These are phyloP conservation scores for Ctenosaura bakeri DNA, from an alignment of 2,797 vertebrate species.

Conservation along the genomic window DNA sequence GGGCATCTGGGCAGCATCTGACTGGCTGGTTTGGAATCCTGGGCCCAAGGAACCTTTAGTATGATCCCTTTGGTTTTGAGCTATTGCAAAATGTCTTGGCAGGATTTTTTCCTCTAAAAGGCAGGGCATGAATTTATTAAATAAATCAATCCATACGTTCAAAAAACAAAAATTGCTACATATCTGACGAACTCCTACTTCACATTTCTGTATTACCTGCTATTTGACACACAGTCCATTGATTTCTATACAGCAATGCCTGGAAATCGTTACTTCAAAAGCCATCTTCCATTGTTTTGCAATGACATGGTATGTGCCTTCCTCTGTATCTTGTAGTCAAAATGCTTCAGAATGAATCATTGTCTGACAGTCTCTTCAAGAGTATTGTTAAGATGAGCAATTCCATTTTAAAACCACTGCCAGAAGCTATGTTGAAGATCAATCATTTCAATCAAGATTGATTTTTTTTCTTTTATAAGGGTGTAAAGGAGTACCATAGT, in stretches of 20 bases:
- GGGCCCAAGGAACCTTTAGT: neutral
- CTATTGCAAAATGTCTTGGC: neutral
- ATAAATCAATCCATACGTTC: constrained; percentile 9
- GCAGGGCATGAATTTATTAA: neutral
- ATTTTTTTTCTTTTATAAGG: neutral
- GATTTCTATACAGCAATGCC: constrained; percentile 68
- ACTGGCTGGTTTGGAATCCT: neutral
- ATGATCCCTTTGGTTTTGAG: neutral
- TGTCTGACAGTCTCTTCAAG: constrained; percentile 39
- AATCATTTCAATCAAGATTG: constrained; percentile 50
- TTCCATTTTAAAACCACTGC: constrained; percentile 66
- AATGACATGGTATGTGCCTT: constrained; percentile 50
- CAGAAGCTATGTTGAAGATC: constrained; percentile 61
- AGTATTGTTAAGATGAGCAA: constrained; percentile 45
- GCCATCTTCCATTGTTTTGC: constrained; percentile 48
- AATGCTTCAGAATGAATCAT: constrained; percentile 56
- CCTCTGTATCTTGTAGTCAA: constrained; percentile 51
- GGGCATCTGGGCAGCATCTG: neutral
- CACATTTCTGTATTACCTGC: constrained; percentile 56
- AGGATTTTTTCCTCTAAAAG: neutral
- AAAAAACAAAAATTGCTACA: constrained; percentile 8
- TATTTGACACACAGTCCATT: constrained; percentile 64
- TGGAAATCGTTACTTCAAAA: constrained; percentile 67
- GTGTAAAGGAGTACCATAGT: constrained; percentile 28
- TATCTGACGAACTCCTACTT: constrained; percentile 61